These are phyloP conservation scores for Virgularia gustaviana DNA, from an alignment of 92 coral and sea anemone species.

Conservation along the genomic window DNA sequence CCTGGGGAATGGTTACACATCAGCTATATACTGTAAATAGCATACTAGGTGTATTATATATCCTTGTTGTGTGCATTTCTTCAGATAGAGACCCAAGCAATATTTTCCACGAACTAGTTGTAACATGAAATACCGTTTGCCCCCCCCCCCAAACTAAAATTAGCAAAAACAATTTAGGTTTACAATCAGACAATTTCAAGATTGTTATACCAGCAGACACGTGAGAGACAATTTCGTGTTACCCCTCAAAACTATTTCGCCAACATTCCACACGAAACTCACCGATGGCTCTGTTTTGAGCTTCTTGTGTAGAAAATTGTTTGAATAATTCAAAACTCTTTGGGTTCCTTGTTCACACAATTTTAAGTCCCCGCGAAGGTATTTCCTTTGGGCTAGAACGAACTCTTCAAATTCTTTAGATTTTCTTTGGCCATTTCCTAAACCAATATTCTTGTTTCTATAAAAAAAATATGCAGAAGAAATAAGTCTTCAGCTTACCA, in stretches of 20 bases:
- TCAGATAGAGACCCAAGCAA: too few relatives aligned
- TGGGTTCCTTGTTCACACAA: constrained; percentile 94
- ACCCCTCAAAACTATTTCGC: neutral
- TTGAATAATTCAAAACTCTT: constrained; percentile 80
- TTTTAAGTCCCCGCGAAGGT: constrained; percentile 64
- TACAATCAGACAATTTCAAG: neutral
- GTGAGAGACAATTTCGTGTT: neutral
- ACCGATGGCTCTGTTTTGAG: constrained; percentile 94
- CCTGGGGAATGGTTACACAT: too few relatives aligned
- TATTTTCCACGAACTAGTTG: too few relatives aligned
- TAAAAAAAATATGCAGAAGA: neutral
- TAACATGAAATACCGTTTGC: too few relatives aligned
- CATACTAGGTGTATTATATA: too few relatives aligned
- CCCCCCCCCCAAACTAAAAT: neutral
- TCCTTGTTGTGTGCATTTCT: too few relatives aligned
- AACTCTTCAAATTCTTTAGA: constrained; percentile 80
- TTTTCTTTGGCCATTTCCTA: constrained; percentile 97
- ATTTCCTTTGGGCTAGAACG: constrained; percentile 68
- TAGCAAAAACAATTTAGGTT: neutral
- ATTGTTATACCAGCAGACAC: neutral
- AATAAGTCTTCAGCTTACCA: neutral
- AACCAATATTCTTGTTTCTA: constrained; percentile 86
- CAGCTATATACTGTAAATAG: too few relatives aligned
- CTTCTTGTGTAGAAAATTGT: constrained; percentile 92
- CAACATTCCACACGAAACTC: too few relatives aligned